These are phyloP conservation scores for Epizoanthus fatuus DNA, from an alignment of 92 coral and sea anemone genomes.

Conservation along the genomic window DNA sequence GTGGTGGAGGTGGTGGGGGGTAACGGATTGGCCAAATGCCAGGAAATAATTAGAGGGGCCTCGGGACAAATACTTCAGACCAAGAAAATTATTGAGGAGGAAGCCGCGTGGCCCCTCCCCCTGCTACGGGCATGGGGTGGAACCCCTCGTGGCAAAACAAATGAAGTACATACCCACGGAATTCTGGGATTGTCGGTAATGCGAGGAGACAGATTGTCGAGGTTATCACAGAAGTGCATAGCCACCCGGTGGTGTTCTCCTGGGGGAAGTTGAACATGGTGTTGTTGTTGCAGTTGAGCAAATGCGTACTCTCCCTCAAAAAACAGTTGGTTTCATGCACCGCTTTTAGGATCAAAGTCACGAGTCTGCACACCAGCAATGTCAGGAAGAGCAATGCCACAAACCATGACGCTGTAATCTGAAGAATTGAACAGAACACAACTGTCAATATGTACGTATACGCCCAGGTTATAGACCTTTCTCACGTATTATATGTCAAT, in stretches of 20 bases:
- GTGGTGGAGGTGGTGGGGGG: too few species aligned
- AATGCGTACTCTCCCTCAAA: background rate
- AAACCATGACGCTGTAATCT: constrained; percentile 13
- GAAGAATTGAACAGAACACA: background rate
- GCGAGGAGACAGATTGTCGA: constrained; percentile 14
- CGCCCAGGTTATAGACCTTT: too few species aligned
- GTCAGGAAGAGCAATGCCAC: background rate
- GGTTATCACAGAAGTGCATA: constrained; percentile 2
- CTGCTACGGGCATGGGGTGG: too few species aligned
- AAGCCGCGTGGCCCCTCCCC: too few species aligned
- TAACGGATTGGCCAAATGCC: too few species aligned
- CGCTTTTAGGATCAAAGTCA: constrained; percentile 5
- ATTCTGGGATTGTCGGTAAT: constrained; percentile 31
- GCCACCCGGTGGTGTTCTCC: constrained; percentile 36
- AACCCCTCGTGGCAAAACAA: too few species aligned
- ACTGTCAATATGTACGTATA: background rate
- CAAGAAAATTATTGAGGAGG: too few species aligned
- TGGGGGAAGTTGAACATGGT: background rate
- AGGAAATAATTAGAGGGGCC: too few species aligned
- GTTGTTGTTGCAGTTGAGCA: background rate
- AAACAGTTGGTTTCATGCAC: constrained; percentile 12
- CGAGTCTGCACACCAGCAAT: background rate
- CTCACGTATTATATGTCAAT: too few species aligned
- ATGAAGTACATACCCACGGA: background rate
- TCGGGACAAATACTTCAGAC: too few species aligned